Percentiles rank a stretch among this genome's conserved stretches.
phyloP scores from a whole-genome alignment of 2,113 vertebrate genomes.

The Micromys minutus region DNA sequence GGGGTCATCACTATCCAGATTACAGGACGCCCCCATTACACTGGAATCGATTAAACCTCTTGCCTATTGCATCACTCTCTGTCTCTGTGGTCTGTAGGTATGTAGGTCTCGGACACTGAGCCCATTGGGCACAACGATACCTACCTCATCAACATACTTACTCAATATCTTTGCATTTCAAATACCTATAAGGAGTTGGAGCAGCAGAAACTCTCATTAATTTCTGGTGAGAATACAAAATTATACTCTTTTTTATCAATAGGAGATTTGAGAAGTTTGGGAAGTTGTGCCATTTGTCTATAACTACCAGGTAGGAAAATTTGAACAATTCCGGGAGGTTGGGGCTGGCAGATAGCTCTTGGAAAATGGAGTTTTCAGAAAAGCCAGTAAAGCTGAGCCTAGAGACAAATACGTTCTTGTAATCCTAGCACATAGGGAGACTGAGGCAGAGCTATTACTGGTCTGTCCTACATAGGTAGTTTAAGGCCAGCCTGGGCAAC shows the following conservation, averaged over 20 bases:
- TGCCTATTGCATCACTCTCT: too few relatives aligned
- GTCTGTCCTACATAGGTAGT: not conserved
- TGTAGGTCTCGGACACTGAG: too few relatives aligned
- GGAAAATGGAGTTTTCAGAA: not conserved
- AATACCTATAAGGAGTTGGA: not conserved
- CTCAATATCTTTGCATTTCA: not conserved
- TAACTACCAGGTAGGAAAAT: not conserved
- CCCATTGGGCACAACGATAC: too few relatives aligned
- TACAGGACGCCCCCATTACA: too few relatives aligned
- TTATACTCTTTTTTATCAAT: not conserved
- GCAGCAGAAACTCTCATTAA: not conserved
- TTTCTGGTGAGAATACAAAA: conserved; percentile 11
- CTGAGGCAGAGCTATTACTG: not conserved
- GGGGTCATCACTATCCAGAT: too few relatives aligned
- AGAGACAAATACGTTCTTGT: not conserved
- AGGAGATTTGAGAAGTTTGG: not conserved
- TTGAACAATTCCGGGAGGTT: not conserved
- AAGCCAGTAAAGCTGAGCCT: not conserved
- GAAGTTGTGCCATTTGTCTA: not conserved
- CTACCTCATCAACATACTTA: not conserved
- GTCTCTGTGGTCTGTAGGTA: too few relatives aligned
- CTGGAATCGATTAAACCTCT: too few relatives aligned
- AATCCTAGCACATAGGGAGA: not conserved
- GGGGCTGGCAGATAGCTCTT: not conserved
- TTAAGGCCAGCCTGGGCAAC: not conserved